Percentiles rank a stretch among this genome's conserved stretches.
Conservation (phyloP, 1,140 invertebrate genomes). For the Lasioglossum baleicum region DNA sequence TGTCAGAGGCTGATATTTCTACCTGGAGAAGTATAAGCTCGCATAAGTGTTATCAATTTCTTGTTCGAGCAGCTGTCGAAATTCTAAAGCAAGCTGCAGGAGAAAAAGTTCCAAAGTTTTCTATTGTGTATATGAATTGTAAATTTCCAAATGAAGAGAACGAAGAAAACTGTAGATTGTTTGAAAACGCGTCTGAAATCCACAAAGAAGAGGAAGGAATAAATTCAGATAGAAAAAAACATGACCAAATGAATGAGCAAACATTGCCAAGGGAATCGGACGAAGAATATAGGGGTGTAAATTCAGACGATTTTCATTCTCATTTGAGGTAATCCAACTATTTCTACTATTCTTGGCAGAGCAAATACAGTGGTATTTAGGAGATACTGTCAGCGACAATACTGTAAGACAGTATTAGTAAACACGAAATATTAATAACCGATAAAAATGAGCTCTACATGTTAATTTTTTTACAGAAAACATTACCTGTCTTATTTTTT, state of each 20-base stretch:
- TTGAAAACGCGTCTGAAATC: background rate
- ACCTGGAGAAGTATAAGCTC: constrained; percentile 80
- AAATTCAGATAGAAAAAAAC: background rate
- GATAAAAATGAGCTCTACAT: too few relatives aligned
- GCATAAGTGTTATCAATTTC: constrained; percentile 85
- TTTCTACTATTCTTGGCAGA: background rate
- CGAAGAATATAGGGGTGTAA: constrained; percentile 3
- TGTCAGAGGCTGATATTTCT: constrained; percentile 81
- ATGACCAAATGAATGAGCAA: background rate
- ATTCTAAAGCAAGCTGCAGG: constrained; percentile 77
- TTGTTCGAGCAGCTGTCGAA: constrained; percentile 86
- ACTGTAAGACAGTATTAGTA: too few relatives aligned
- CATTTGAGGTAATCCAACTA: constrained; percentile 74
- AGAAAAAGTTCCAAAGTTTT: constrained; percentile 66
- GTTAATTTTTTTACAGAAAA: too few relatives aligned
- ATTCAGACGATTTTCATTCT: constrained; percentile 80
- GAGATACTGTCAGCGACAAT: too few relatives aligned
- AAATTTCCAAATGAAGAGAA: constrained; percentile 13
- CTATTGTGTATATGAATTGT: constrained; percentile 66
- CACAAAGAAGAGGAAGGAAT: background rate
- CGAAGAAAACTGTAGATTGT: background rate
- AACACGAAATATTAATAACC: too few relatives aligned
- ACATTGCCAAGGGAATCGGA: background rate
- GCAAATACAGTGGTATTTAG: too few relatives aligned
- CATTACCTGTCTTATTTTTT: too few relatives aligned